Evolutionary conservation across 2,888 invertebrate genomes (phyloP), one percentile per base, ranked within the genome.

Genomic region (Cinara cedri): DNA sequence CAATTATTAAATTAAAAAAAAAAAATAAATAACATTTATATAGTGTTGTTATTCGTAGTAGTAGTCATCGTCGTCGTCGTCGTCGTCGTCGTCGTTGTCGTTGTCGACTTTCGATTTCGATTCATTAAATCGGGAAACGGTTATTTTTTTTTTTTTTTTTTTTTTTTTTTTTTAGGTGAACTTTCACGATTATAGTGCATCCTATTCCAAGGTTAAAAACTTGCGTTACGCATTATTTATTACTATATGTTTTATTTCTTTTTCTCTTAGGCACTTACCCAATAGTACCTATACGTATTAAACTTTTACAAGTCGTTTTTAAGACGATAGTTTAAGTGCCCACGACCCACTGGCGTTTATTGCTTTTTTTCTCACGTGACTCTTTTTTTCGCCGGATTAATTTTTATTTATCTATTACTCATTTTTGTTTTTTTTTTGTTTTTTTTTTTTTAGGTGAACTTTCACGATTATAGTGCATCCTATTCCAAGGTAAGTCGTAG

Each of bases 391-490:
- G n/a, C n/a, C n/a, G n/a, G n/a, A n/a, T n/a, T 26, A 16, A 16
- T 6, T 16, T n/a, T 34, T 8, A 1, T 26, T 16, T 60, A 60
- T 26, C 24, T n/a, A 60, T 26, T 16, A n/a, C n/a, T n/a, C n/a
- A n/a, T n/a, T 26, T 68, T 51, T 68, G 26, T 68, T 68, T 51
- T 63, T 34, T 34, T 21, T 46, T 57, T 71, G 19, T 55, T 74
- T 74, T 75, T 13, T 75, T 65, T 75, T 75, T 60, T 74, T 34
- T n/a, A 75, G 75, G 75, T 75, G 42, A 75, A 75, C 65, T 75
- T 54, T 55, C 75, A 75, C 65, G 78, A 78, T 34, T 78, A 78
- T 70, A 68, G 51, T 42, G 70, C 78, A 49, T 60, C 78, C 21
- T 78, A 70, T 60, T 78, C 78, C 68, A 78, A 78, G 78, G 78